Base-by-base conservation (phyloP, 2,113 vertebrate species). In the Gymnocephalus cernua region DNA sequence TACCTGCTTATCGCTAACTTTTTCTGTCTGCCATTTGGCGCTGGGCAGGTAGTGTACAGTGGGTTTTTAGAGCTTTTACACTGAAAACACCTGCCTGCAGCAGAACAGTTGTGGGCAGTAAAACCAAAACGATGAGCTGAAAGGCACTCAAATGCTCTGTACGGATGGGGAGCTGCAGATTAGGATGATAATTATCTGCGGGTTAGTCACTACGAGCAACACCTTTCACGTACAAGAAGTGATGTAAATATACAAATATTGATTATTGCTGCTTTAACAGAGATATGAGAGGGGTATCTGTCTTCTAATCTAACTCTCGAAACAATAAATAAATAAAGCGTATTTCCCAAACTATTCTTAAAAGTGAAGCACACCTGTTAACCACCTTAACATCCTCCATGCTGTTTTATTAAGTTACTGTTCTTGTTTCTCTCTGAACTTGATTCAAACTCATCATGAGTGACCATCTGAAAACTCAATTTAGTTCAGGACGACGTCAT, bases 401-500 rank as follows among this genome's bases (percentile, higher is more conserved):
- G 54, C 21, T 48, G 66, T 41, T 56, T 62, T 38, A 54, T 70
- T 38, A 13, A 16, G 29, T 53, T 13, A 18, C 50, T 61, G 29
- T 45, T 61, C 44, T 68, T n/a, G 21, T 66, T 47, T 62, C 66
- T 83, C 29, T 65, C 27, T 41, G 27, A 82, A 82, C 56, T 67
- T 7, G 35, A 75, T 86, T 86, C 27, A 84, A 84, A 67, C 35
- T 80, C 63, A 77, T 84, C 77, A 80, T 71, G 32, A 63, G 48
- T 16, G 67, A 74, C 48, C 74, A 80, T 86, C 82, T 85, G 68
- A 86, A 25, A 75, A 83, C 69, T 83, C 51, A 13, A 82, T 84
- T 87, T 76, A 59, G 80, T 85, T 83, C 85, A 50, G 45, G 47
- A 80, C 53, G 80, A 74, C 79, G 87, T 77, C 71, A 87, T 89